Evolutionary conservation across 1,140 invertebrate species (phyloP), one percentile per base, ranked within the genome.

Genomic region (Palaemon carinicauda): DNA sequence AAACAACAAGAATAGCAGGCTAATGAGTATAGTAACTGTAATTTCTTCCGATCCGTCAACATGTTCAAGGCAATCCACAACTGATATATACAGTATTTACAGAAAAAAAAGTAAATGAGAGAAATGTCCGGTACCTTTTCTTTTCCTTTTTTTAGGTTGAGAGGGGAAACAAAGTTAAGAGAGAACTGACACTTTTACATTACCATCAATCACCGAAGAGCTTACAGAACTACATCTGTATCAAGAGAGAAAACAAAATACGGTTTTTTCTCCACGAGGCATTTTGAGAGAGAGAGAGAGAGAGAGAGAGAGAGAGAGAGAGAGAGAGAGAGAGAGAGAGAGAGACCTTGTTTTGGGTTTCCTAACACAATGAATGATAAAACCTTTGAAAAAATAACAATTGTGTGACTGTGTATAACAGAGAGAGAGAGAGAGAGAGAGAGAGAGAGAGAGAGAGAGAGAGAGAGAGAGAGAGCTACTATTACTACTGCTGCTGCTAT

Each of bases 191-290:
- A 7, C 41, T 41, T 41, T 41, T 41, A 41, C 41, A 7, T 41
- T 3, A 41, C 41, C 41, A 41, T 41, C 41, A 41, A 41, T 41
- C 41, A 41, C 41, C 41, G 41, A 75, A 50, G 41, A 52, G 60
- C n/a, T 79, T 41, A 85, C 71, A 78, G 51, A 41, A 78, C 41
- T 31, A 27, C n/a, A 80, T 56, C 60, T 60, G 77, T 80, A 60
- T 85, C n/a, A 27, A 41, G 82, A 41, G 41, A 7, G 5, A 41
- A 1, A 41, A 41, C 41, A 41, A 41, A 41, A 41, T 41, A 41
- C 41, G 10, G 56, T 60, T n/a, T 24, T 21, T 74, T 21, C 31
- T 27, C 71, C 21, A 7, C 31, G 10, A 29, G 21, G 31, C 71
- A 21, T 27, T 33, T 24, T 14, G 69, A 77, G 74, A 77, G 74